Base-by-base conservation (phyloP, 1,140 invertebrate species). In the Hydropsyche tenuis region DNA sequence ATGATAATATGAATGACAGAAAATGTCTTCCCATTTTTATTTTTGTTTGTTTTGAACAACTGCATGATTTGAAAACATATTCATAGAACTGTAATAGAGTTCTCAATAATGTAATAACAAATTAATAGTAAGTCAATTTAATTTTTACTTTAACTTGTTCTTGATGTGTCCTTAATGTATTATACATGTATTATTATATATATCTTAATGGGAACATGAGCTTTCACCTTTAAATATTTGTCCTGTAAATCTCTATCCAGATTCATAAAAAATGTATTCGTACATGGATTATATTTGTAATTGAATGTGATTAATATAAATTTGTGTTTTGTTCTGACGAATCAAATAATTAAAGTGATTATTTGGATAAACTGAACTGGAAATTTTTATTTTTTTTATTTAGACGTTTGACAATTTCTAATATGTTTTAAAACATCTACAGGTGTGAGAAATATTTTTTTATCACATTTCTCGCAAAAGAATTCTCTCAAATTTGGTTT, bases 351-450 rank as follows among this genome's bases (percentile, higher is more conserved):
- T 48, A 43, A 66, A 22, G 42, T 11, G 53, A 56, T 22, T 27
- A 66, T 66, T 1, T 66, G 30, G 16, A 56, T 18, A 56, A 56
- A 20, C 12, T 60, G 18, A 60, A 1, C 3, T 60, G 6, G 7
- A 22, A n/a, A 27, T 68, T 37, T 66, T 46, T 37, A 64, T 64
- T 37, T 37, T 4, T 9, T 37, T 37, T 9, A 23, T 3, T 23
- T 60, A 25, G 9, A 60, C 9, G 12, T 14, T 25, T 1, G 22
- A 82, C 89, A 91, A 80, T 76, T 81, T 77, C 89, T 91, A 79
- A 88, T 91, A 83, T 94, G 92, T 73, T 87, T 92, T 75, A 94
- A 83, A 81, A 92, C 90, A 80, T 93, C 91, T 42, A 92, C 89
- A 6, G 90, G 89, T 16, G 92, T 93, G 46, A 96, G 83, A 72